These are phyloP conservation scores for Salvator merianae DNA, from an alignment of 2,113 vertebrate species.

Conservation along the genomic window DNA sequence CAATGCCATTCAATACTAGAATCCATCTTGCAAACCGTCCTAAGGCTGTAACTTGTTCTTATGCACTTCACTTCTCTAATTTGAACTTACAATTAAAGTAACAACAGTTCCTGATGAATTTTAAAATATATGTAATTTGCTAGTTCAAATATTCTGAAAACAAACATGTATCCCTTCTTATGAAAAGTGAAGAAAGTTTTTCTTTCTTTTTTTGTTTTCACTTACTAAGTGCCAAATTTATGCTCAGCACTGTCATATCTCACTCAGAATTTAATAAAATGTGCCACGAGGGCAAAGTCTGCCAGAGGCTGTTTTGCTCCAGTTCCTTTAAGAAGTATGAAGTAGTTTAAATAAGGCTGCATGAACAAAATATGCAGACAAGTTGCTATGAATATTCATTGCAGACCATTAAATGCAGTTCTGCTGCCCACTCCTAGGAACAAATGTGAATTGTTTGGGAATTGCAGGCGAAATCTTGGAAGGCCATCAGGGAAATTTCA, in stretches of 20 bases:
- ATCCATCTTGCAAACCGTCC: no score
- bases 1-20: no score
- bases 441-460: not conserved
- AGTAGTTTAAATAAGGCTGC: constrained; percentile 21
- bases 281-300: constrained; percentile 30
- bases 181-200: not conserved
- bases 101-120: not conserved
- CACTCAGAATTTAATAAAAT: constrained; percentile 34
- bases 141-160: not conserved
- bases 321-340: constrained; percentile 23
- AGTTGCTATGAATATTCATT: constrained; percentile 37
- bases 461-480: not conserved
- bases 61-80: not conserved
- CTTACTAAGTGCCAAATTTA: constrained; percentile 29
- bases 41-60: not conserved
- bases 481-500: not conserved
- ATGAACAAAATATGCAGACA: constrained; percentile 27
- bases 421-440: constrained; percentile 12
- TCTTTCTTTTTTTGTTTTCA: constrained; percentile 16
- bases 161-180: not conserved
- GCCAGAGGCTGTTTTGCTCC: constrained; percentile 35
- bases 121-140: not conserved
- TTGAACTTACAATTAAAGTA: not conserved
- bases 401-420: constrained; percentile 16
- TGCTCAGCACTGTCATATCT: constrained; percentile 26